Evolutionary conservation across 2,888 invertebrate species (phyloP), one percentile per base, ranked within the genome.

Genomic region (Imbricaverruca yamaguchii): DNA sequence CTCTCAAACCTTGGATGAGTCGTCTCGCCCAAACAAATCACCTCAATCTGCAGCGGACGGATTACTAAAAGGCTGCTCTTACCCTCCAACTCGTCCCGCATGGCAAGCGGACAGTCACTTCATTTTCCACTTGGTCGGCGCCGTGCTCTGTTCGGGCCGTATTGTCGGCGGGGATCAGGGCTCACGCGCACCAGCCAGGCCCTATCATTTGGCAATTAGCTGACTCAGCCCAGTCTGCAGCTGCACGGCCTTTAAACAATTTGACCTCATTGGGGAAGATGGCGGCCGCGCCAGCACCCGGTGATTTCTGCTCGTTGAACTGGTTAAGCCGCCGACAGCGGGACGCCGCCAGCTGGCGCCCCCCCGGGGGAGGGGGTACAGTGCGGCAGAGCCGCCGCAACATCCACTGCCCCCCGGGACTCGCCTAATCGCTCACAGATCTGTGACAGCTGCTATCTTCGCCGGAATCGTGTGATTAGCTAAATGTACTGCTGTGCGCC

Each of bases 251-350:
- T 67, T 25, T 67, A 67, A 67, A 67, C 67, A 67, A 67, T 67
- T 67, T 67, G 67, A 67, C 67, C 67, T 67, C 67, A 67, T 67
- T 67, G 67, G 67, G 25, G 67, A 67, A 67, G 67, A 67, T 25
- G 67, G 67, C 67, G 10, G 67, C 18, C 23, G 10, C 23, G n/a
- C 25, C 2, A 39, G 23, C 67, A 12, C 67, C 67, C 67, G 67
- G 23, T 25, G 67, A 67, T 67, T 67, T 67, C 63, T 67, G 67
- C 25, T 67, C 67, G 25, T 67, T 67, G 67, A 67, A 67, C 67
- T 67, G 67, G 25, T 67, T 67, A 67, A 25, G 10, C n/a, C n/a
- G 25, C 25, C 12, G 23, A 23, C 12, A 25, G n/a, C 67, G 67
- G 67, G 39, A 39, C 67, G 67, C 23, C 12, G 25, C 67, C 67